Base-by-base conservation (phyloP, 1,140 invertebrate species). In the Sinonovacula constricta region DNA sequence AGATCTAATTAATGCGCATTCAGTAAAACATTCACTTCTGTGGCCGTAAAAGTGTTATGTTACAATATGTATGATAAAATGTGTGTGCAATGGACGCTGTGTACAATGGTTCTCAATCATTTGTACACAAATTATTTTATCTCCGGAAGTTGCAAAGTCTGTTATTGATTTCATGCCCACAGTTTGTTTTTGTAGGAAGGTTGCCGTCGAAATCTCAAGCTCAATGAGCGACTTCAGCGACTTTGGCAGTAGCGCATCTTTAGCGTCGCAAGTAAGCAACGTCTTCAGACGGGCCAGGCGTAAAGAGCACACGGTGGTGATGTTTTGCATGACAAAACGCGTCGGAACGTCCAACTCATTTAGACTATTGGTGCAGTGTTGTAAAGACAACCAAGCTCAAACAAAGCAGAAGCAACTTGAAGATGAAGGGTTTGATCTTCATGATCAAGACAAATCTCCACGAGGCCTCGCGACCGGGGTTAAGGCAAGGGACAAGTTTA, bases 311-410 rank as follows among this genome's bases (percentile, higher is more conserved):
- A 12, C 60, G 0, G 53, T 75, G 1, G 39, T 39, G 24, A 56
- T 75, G 18, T 2, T 75, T 24, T 36, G 49, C 10, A 36, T 66
- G 45, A 34, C 53, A 10, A 54, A 53, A 56, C 31, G 72, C 34
- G 30, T 75, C 22, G 72, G 72, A 18, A 66, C 60, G 0, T 66
- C 72, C 22, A 75, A 75, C 24, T 56, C 45, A 3, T 75, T 65
- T 22, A 75, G 33, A 14, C 5, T 65, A 1, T 22, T 56, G 2
- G 31, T 56, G 14, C 14, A 36, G 30, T 75, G 72, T 24, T 75
- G 72, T 33, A 65, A 75, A 22, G 24, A 34, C 10, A 62, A 75
- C 1, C 56, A 62, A 51, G 39, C 7, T n/a, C 0, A n/a, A 18
- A 22, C 33, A 0, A 60, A 39, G 24, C 15, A 45, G 5, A 14